Conservation (phyloP, 2,113 vertebrate species). For the Dipodomys stephensi region DNA sequence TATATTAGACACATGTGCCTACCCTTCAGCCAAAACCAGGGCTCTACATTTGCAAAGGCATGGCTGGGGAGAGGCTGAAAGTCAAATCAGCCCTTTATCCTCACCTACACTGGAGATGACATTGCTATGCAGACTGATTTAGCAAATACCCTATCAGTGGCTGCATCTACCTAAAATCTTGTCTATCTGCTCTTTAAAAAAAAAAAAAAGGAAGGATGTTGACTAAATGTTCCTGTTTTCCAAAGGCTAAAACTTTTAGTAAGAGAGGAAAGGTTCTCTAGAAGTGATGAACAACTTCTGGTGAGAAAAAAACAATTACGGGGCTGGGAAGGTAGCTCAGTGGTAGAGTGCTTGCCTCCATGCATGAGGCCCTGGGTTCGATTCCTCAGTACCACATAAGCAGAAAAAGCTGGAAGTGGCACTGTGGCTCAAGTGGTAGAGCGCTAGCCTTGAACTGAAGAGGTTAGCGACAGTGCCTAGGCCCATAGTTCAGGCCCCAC, state of each 20-base stretch:
- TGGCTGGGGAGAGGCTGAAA: background rate
- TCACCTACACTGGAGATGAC: background rate
- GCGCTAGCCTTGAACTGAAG: too few relatives aligned
- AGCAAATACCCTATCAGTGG: background rate
- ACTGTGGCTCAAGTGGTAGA: too few relatives aligned
- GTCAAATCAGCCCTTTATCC: background rate
- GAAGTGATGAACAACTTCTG: slow-evolving; percentile 34
- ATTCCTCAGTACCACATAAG: too few relatives aligned
- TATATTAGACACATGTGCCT: background rate
- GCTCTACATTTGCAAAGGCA: background rate
- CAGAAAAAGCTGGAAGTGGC: too few relatives aligned
- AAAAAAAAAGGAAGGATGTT: slow-evolving; percentile 35
- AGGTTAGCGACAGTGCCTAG: too few relatives aligned
- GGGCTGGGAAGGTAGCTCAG: too few relatives aligned
- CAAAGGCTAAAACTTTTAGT: background rate
- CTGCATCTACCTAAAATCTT: background rate
- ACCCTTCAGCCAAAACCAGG: background rate
- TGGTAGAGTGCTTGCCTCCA: too few relatives aligned
- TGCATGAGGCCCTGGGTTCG: too few relatives aligned
- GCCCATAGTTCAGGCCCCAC: too few relatives aligned
- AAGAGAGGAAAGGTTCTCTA: background rate
- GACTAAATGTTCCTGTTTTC: slow-evolving; percentile 18
- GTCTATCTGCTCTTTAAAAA: background rate
- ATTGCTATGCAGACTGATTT: background rate
- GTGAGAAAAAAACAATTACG: background rate